Base-by-base conservation (phyloP, 2,888 invertebrate species). In the Rhagonycha lutea region DNA sequence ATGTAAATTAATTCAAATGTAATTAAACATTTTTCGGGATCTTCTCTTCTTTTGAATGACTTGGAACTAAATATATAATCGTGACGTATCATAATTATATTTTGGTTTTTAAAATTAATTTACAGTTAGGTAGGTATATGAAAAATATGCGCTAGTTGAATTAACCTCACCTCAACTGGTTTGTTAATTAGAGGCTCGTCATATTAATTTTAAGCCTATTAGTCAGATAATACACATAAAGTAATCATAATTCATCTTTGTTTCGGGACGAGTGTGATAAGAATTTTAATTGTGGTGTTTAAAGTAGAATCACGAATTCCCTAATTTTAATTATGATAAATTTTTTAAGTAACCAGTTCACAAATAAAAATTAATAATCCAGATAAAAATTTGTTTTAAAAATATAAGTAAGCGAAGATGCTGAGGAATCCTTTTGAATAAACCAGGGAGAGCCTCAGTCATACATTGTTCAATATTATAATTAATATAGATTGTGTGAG, bases 161-260 rank as follows among this genome's bases (percentile, higher is more conserved):
- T 69, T 32, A 63, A 69, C 62, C 69, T 69, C 73, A 73, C 73
- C 73, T 73, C 69, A 69, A 73, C 73, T 69, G 73, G 69, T 73
- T 69, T 60, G 29, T 73, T 69, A 73, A 69, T 73, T 69, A 63
- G 63, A 65, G 63, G 69, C 47, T 47, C 73, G 69, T 73, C 72
- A 68, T 72, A 72, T 72, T 69, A 69, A 60, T 62, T 62, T 65
- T 69, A 73, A 73, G 68, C 61, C 26, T 68, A 73, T 73, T 73
- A 73, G 69, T 69, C 62, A 68, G 29, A 69, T 68, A 32, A 26
- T 47, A 63, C 62, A 69, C 62, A 62, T 14, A 32, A 12, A 61
- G 63, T 69, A 65, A 65, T 65, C 63, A 69, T 69, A 69, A 73
- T 73, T 69, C 63, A 69, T 73, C 69, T 47, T 73, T 24, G 5